Evolutionary conservation across 2,888 invertebrate genomes (phyloP).

Genomic region (Campoletis raptor): DNA sequence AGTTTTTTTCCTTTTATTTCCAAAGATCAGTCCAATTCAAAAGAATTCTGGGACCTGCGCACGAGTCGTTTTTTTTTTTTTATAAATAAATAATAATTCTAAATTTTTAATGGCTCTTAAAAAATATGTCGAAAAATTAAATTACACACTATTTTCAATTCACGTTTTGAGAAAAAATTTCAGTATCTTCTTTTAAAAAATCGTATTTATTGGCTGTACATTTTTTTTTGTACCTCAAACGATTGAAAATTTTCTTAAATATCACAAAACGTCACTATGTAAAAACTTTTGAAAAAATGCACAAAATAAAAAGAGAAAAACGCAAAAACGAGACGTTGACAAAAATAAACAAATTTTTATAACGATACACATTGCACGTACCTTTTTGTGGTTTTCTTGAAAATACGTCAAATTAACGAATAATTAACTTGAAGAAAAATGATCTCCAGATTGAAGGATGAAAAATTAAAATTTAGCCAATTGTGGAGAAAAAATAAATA

Average conservation of each 20-base stretch:
- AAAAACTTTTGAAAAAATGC: too few relatives aligned
- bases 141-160: too few relatives aligned
- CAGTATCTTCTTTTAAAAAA: too few relatives aligned
- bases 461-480: not conserved
- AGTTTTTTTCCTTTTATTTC: not conserved
- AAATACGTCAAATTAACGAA: not conserved
- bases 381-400: not conserved
- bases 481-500: not conserved
- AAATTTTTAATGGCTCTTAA: too few relatives aligned
- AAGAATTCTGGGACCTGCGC: not conserved
- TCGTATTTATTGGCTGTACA: too few relatives aligned
- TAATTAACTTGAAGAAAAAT: not conserved
- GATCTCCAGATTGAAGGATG: not conserved
- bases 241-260: too few relatives aligned
- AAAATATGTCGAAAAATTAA: too few relatives aligned
- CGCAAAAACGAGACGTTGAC: not conserved
- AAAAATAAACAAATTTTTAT: not conserved
- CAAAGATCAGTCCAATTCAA: not conserved
- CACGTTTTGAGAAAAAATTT: too few relatives aligned
- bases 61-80: not conserved
- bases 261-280: too few relatives aligned
- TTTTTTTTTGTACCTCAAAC: too few relatives aligned
- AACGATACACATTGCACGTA: not conserved
- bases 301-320: too few relatives aligned
- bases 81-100: too few relatives aligned